Conservation (phyloP, 2,888 invertebrate genomes). For the Amblyjoppa proteus region DNA sequence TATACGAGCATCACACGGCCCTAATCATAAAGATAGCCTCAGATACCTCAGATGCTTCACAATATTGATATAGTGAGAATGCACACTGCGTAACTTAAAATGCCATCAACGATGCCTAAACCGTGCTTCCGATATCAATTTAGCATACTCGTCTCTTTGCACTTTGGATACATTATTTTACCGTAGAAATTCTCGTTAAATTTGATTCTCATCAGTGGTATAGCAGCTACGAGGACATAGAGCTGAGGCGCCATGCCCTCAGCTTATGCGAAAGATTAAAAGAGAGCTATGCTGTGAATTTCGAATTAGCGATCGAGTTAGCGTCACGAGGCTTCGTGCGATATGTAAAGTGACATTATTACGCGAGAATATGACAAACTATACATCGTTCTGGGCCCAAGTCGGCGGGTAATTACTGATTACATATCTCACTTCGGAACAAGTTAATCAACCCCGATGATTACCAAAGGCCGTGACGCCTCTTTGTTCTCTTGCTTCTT, state of each 20-base stretch:
- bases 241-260: background rate
- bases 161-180: too few species aligned
- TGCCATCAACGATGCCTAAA: too few species aligned
- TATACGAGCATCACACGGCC: too few species aligned
- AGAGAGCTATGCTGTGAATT: constrained; percentile 59
- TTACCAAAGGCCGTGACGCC: constrained; percentile 64
- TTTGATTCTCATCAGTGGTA: too few species aligned
- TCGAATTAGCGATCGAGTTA: constrained; percentile 76
- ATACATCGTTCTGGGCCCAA: constrained; percentile 63
- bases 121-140: too few species aligned
- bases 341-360: constrained; percentile 14
- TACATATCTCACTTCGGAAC: constrained; percentile 77
- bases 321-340: constrained; percentile 48
- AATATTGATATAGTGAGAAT: too few species aligned
- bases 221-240: too few species aligned
- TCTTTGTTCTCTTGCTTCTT: constrained; percentile 26
- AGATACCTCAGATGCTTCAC: too few species aligned
- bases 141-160: too few species aligned
- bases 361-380: constrained; percentile 26
- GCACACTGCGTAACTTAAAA: too few species aligned
- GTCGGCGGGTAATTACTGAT: constrained; percentile 79
- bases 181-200: too few species aligned
- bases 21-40: too few species aligned
- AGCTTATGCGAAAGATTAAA: background rate
- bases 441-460: constrained; percentile 77